These are phyloP conservation scores for Lymantria monacha DNA, from an alignment of 2,888 invertebrate species.

Conservation along the genomic window DNA sequence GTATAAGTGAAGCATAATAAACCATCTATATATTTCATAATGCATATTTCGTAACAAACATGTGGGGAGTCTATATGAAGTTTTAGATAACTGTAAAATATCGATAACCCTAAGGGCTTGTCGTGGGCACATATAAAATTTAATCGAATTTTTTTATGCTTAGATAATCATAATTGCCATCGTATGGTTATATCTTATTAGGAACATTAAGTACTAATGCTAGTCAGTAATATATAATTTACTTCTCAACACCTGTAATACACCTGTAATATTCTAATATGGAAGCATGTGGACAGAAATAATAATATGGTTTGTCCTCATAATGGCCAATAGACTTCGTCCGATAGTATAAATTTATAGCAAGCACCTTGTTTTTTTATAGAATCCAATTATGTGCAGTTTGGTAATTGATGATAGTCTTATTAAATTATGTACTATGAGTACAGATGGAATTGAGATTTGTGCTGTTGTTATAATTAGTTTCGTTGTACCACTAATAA, in stretches of 20 bases:
- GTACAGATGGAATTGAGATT: conserved; percentile 4
- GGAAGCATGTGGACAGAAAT: background rate
- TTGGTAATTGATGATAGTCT: conserved; percentile 5
- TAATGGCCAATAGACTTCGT: conserved; percentile 7
- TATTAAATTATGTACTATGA: background rate
- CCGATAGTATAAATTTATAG: conserved; percentile 10
- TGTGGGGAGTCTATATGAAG: background rate
- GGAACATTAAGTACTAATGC: background rate
- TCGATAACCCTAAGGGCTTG: background rate
- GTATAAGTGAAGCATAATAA: too few relatives aligned
- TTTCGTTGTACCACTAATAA: too few relatives aligned
- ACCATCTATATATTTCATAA: too few relatives aligned
- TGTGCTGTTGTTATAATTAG: background rate
- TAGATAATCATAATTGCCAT: background rate
- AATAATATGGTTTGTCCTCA: conserved; percentile 2
- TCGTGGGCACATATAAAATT: background rate
- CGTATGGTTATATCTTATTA: background rate
- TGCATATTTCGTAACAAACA: background rate
- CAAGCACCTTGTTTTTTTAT: conserved; percentile 2
- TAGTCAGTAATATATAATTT: background rate
- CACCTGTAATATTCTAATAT: background rate
- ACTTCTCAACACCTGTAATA: conserved; percentile 3
- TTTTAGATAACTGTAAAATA: background rate
- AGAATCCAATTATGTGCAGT: conserved; percentile 1
- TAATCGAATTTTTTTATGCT: background rate